Percentiles rank a stretch among this genome's conserved stretches.
Evolutionary conservation across 2,113 vertebrate genomes (phyloP).

Genomic region (Gorilla gorilla): DNA sequence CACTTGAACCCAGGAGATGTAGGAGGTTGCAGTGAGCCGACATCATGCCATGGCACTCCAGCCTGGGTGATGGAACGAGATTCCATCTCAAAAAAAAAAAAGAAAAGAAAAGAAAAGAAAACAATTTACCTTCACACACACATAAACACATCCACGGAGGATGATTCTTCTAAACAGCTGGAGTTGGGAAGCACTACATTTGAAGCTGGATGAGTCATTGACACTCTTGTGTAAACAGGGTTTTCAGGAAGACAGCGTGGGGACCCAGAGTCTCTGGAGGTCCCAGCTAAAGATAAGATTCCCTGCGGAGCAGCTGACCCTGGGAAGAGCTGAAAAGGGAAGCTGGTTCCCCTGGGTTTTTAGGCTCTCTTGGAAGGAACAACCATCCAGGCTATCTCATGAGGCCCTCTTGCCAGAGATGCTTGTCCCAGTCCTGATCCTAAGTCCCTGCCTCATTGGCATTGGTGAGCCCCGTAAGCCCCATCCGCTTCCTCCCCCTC

Average conservation of each 20-base stretch:
- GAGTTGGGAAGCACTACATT: background rate
- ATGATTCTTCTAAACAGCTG: background rate
- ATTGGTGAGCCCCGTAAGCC: accelerated
- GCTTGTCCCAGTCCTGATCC: background rate
- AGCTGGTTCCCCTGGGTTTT: background rate
- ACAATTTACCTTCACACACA: background rate
- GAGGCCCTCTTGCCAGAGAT: background rate
- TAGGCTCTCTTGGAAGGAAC: too few species aligned
- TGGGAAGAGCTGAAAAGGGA: background rate
- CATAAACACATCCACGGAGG: background rate
- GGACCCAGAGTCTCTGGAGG: background rate
- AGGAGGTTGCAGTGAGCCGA: too few species aligned
- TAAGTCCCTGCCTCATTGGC: background rate
- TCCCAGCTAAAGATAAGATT: background rate
- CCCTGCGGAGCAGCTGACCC: background rate
- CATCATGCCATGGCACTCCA: background rate
- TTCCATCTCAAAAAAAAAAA: background rate
- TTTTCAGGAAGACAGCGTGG: background rate
- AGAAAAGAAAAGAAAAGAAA: background rate
- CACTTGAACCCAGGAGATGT: too few species aligned
- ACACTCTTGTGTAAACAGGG: background rate
- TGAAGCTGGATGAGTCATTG: constrained; percentile 7
- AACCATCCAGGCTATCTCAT: background rate
- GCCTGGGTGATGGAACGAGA: background rate
- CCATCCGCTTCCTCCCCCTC: background rate